phyloP scores from a whole-genome alignment of 1,140 invertebrate genomes.

The Zaprionus ornatus region DNA sequence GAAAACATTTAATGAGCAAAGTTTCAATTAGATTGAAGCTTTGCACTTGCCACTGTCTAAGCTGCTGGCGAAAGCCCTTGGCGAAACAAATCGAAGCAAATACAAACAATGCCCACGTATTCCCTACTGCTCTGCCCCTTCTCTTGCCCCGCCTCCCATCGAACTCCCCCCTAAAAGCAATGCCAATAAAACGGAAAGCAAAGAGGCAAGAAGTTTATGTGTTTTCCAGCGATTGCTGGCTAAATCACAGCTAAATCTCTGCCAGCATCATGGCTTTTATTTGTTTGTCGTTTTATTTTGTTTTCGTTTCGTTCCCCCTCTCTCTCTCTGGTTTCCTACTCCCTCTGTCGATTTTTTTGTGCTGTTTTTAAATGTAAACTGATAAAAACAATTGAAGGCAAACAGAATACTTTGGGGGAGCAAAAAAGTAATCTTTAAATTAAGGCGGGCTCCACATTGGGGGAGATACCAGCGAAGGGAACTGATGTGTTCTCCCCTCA shows the following conservation, averaged over 20 bases:
- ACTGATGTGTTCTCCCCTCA: background rate
- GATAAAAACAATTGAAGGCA: slow-evolving; percentile 82
- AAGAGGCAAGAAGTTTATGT: slow-evolving; percentile 74
- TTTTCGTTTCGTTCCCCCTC: background rate
- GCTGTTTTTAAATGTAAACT: slow-evolving; percentile 73
- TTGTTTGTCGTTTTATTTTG: slow-evolving; percentile 64
- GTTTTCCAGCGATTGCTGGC: slow-evolving; percentile 72
- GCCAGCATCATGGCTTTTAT: slow-evolving; percentile 64
- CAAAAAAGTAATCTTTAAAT: slow-evolving; percentile 76
- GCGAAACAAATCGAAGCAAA: slow-evolving; percentile 72
- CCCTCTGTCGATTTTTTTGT: slow-evolving; percentile 7
- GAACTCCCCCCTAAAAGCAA: slow-evolving; percentile 36
- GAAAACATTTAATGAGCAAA: slow-evolving; percentile 73
- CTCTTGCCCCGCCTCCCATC: background rate
- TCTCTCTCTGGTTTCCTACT: background rate
- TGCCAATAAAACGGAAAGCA: slow-evolving; percentile 68
- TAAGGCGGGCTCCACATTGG: slow-evolving; percentile 49
- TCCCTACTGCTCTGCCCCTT: background rate
- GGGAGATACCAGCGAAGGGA: background rate
- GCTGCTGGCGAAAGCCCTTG: slow-evolving; percentile 32
- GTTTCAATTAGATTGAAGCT: slow-evolving; percentile 78
- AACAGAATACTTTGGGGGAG: slow-evolving; percentile 56
- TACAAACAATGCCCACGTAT: slow-evolving; percentile 46
- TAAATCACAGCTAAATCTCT: slow-evolving; percentile 81
- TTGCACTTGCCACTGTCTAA: slow-evolving; percentile 48